Evolutionary conservation across 2,797 vertebrate species (phyloP), one percentile per base, ranked within the genome.

Genomic region (Aulostomus chinensis): DNA sequence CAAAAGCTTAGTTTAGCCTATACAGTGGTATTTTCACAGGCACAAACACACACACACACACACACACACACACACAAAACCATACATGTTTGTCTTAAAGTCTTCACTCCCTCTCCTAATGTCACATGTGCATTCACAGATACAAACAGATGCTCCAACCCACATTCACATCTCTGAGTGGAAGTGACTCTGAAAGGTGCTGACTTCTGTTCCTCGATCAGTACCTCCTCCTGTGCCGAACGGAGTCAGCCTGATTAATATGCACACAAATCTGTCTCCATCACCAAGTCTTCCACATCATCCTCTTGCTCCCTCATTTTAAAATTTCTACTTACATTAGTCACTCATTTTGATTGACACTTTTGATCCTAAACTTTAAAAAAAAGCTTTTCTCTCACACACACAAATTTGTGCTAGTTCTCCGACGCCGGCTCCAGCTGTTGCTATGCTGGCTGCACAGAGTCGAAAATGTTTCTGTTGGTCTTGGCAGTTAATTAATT

Each of bases 211-310:
- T 72, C 60, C 59, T 60, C 52, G 68, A 66, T 3, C 58, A 42
- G 50, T 50, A 66, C 68, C 70, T 65, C 69, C 63, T 73, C 66
- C 82, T 68, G 66, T 60, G 63, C 51, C 30, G 38, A 18, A 30
- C 62, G 80, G 73, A 87, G 68, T 89, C 82, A 85, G 72, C 41
- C 71, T 86, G 43, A 57, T 89, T 86, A 86, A 84, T 83, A 89
- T 89, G 79, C 90, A 75, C 57, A 48, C 68, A 86, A 87, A 90
- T 86, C 85, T 88, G 86, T 88, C 78, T 63, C 68, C 42, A 45
- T 69, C 80, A 20, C 56, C 33, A 24, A 43, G 54, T 33, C 68
- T 59, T 52, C 63, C 43, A 52, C 53, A 48, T 70, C 61, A 13
- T 65, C 63, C 55, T 55, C 55, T 58, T 36, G 59, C 50, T 42